phyloP scores from a whole-genome alignment of 2,888 invertebrate genomes.

The Drepanosiphum platanoidis region DNA sequence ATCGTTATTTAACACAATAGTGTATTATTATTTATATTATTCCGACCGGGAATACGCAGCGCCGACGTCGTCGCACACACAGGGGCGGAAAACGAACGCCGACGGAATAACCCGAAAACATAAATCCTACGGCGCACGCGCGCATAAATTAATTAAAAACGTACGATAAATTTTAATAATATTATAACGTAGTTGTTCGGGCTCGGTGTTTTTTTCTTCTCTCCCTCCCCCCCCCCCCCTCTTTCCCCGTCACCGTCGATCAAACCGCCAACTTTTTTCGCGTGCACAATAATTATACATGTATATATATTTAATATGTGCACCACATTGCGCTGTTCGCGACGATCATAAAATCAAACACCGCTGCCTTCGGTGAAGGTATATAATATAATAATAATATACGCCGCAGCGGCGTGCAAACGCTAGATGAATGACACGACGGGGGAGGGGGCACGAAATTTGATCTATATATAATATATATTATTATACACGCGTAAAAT shows the following conservation, averaged over 20 bases:
- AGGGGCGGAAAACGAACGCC: neutral
- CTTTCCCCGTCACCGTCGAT: too few species aligned
- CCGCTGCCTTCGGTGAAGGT: too few species aligned
- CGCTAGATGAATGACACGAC: neutral
- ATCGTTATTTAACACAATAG: too few species aligned
- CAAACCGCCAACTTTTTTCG: too few species aligned
- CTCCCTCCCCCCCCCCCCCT: neutral
- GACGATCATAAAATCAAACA: neutral
- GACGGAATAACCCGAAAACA: neutral
- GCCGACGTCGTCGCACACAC: too few species aligned
- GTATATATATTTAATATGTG: too few species aligned
- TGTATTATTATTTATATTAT: too few species aligned
- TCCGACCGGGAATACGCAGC: too few species aligned
- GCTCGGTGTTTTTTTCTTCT: neutral
- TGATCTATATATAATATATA: neutral
- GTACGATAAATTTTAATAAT: slow-evolving; percentile 13
- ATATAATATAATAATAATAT: neutral
- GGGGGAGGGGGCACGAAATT: neutral
- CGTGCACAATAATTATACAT: too few species aligned
- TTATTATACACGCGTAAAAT: neutral
- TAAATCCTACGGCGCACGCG: neutral
- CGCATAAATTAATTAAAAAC: slow-evolving; percentile 15
- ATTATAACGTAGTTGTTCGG: neutral
- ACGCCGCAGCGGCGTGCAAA: neutral
- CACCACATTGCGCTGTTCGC: neutral